Evolutionary conservation across 2,113 vertebrate genomes (phyloP).

Genomic region (Dicentrarchus labrax): DNA sequence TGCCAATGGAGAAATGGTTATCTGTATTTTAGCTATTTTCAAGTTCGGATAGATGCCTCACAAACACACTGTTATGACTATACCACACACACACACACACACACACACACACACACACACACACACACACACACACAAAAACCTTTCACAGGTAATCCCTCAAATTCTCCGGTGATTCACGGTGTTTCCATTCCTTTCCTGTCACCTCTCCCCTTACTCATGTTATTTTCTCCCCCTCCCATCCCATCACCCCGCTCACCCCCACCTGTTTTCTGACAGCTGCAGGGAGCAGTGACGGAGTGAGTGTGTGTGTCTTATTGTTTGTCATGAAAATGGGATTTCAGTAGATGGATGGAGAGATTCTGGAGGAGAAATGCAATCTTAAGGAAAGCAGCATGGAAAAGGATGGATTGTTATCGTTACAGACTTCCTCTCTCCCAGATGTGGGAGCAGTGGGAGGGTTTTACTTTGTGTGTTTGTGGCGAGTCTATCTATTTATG

Average conservation of each 20-base stretch:
- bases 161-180: conserved; percentile 59
- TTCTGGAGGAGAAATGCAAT: conserved; percentile 77
- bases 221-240: conserved; percentile 47
- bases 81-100: conserved; percentile 8
- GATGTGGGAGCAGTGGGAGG: conserved; percentile 33
- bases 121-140: conserved; percentile 8
- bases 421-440: conserved; percentile 50
- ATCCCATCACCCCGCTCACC: conserved; percentile 6
- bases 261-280: conserved; percentile 58
- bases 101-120: not conserved
- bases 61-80: conserved; percentile 20
- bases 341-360: conserved; percentile 77
- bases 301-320: conserved; percentile 76
- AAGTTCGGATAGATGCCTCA: conserved; percentile 8
- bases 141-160: conserved; percentile 54
- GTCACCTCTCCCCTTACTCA: conserved; percentile 53
- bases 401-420: conserved; percentile 76
- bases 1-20: not conserved
- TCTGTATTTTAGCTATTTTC: conserved; percentile 32
- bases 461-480: conserved; percentile 47
- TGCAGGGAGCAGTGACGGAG: conserved; percentile 72
- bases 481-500: not conserved
- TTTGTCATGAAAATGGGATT: conserved; percentile 83
- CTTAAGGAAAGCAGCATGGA: conserved; percentile 67
- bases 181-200: conserved; percentile 58